These are phyloP conservation scores for Aleiodes testaceus DNA, from an alignment of 2,888 invertebrate species.

Conservation along the genomic window DNA sequence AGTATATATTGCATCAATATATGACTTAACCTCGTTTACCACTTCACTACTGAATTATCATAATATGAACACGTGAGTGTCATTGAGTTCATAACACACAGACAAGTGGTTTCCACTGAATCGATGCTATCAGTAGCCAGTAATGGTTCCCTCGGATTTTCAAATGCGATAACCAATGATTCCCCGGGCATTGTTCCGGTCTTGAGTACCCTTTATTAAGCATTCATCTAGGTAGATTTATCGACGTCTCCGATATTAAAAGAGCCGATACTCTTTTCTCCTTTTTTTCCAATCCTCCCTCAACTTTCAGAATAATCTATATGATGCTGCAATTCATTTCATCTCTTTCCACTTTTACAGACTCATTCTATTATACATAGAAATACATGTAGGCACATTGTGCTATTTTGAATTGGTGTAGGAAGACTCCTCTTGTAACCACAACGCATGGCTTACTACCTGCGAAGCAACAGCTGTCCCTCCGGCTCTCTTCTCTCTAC, in stretches of 20 bases:
- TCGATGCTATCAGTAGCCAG: conserved; percentile 30
- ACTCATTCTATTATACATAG: too few species aligned
- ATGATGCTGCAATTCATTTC: not conserved
- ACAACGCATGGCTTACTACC: conserved; percentile 21
- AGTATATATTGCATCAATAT: too few species aligned
- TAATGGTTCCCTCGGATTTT: conserved; percentile 21
- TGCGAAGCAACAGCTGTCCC: conserved; percentile 44
- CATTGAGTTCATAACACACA: conserved; percentile 16
- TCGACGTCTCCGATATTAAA: not conserved
- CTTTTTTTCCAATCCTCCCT: not conserved
- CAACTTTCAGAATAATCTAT: not conserved
- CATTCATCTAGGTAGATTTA: conserved; percentile 16
- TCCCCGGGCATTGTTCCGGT: conserved; percentile 27
- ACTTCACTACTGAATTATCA: too few species aligned
- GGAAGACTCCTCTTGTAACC: not conserved
- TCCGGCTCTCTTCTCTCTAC: not conserved
- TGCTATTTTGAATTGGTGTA: not conserved
- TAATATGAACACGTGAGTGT: not conserved
- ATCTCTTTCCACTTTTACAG: not conserved
- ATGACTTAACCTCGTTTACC: too few species aligned
- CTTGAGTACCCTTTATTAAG: conserved; percentile 29
- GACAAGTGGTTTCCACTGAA: not conserved
- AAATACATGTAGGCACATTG: not conserved
- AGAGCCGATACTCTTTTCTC: not conserved
- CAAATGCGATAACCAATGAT: conserved; percentile 30